Conservation (phyloP, 2,113 vertebrate genomes). For the Meles meles region DNA sequence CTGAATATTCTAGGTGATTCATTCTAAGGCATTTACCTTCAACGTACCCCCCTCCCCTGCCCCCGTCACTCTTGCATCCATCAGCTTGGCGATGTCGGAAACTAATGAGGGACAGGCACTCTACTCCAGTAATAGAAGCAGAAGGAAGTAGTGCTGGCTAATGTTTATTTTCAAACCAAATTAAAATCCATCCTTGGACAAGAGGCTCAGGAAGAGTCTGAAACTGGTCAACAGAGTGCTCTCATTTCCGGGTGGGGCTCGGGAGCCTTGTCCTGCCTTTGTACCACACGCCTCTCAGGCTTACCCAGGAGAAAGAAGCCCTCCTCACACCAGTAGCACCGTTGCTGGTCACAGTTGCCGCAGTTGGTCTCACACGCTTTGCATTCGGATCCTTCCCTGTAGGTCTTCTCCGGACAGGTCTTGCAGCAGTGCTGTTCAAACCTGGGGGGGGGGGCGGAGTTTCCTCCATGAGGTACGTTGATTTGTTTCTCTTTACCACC, state of each 20-base stretch:
- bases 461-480: not conserved
- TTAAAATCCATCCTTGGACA: not conserved
- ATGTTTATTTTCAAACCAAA: constrained; percentile 25
- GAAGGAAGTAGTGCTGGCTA: not conserved
- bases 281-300: rapidly evolving
- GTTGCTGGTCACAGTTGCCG: constrained; percentile 82
- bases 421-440: constrained; percentile 84
- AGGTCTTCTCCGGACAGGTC: constrained; percentile 89
- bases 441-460: constrained; percentile 73
- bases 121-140: not conserved
- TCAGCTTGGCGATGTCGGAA: not conserved
- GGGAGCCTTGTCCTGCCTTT: not conserved
- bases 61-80: not conserved
- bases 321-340: constrained; percentile 88
- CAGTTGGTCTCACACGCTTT: constrained; percentile 83
- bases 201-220: not conserved
- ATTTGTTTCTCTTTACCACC: not conserved
- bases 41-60: rapidly evolving
- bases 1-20: not conserved
- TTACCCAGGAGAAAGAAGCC: constrained; percentile 89
- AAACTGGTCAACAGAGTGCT: not conserved
- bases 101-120: not conserved
- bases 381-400: constrained; percentile 81
- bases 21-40: not conserved
- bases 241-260: too few relatives aligned